A percentile compares a stretch with the other conserved stretches of the same genome.
Evolutionary conservation across 2,113 vertebrate genomes (phyloP).

Genomic region (Herpailurus yagouaroundi): DNA sequence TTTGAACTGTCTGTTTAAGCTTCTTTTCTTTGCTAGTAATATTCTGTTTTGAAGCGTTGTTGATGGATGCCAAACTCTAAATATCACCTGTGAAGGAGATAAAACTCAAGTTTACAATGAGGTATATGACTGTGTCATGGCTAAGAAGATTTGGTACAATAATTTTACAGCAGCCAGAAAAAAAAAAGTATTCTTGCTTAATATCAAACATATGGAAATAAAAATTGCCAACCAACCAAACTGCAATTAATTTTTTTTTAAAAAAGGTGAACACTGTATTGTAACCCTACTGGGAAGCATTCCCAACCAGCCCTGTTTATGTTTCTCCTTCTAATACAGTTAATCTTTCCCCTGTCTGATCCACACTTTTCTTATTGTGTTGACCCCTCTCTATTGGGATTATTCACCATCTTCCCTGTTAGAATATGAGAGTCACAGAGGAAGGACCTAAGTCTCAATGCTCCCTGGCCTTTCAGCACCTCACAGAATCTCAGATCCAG

Average conservation of each 20-base stretch:
- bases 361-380: neutral
- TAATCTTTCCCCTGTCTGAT: neutral
- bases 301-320: neutral
- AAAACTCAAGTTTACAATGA: slow-evolving; percentile 68
- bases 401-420: slow-evolving; percentile 15
- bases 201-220: slow-evolving; percentile 56
- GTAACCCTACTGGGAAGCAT: neutral
- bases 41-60: slow-evolving; percentile 64
- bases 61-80: slow-evolving; percentile 73
- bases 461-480: neutral
- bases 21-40: slow-evolving; percentile 59
- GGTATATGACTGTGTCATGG: neutral
- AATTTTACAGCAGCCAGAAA: slow-evolving; percentile 56
- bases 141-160: slow-evolving; percentile 56
- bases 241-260: neutral
- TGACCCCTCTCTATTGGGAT: neutral
- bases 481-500: neutral
- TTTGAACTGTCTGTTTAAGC: slow-evolving; percentile 66
- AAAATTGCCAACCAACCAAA: neutral
- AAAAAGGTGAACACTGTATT: neutral
- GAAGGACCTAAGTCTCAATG: neutral
- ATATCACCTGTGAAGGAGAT: slow-evolving; percentile 64
- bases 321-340: neutral
- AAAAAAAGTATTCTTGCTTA: slow-evolving; percentile 29
- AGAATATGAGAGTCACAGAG: neutral